Evolutionary conservation across 2,888 invertebrate species (phyloP).

Genomic region (Dromius quadrimaculatus): DNA sequence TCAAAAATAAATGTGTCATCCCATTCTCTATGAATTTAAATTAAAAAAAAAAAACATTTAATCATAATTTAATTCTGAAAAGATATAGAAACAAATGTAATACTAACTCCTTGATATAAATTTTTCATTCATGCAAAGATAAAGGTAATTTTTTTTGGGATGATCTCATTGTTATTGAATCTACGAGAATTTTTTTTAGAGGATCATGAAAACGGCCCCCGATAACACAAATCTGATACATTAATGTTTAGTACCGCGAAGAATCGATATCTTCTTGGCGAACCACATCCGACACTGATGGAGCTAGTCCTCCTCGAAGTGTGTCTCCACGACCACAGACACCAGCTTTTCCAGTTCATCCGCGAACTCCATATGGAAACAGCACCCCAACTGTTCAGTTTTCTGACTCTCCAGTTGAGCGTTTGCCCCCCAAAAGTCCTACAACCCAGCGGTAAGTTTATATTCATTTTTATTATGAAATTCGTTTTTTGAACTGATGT

Average conservation of each 20-base stretch:
- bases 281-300: constrained; percentile 70
- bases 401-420: constrained; percentile 68
- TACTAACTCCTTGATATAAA: no score
- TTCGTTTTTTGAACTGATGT: background rate
- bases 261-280: constrained; percentile 79
- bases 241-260: constrained; percentile 69
- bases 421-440: constrained; percentile 86
- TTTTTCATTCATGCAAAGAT: no score
- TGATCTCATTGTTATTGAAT: no score
- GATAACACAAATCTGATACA: no score
- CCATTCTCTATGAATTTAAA: no score
- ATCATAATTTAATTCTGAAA: no score
- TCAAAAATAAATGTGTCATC: no score
- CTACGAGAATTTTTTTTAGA: no score
- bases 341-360: constrained; percentile 93
- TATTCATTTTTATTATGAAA: constrained; percentile 22
- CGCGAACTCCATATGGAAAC: constrained; percentile 88
- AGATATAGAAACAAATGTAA: no score
- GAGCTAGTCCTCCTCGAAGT: constrained; percentile 69
- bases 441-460: constrained; percentile 74
- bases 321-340: constrained; percentile 82
- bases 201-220: no score
- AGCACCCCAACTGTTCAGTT: constrained; percentile 75
- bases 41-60: no score
- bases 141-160: no score